Base-by-base conservation (phyloP, 2,888 invertebrate genomes). In the Patella caerulea region DNA sequence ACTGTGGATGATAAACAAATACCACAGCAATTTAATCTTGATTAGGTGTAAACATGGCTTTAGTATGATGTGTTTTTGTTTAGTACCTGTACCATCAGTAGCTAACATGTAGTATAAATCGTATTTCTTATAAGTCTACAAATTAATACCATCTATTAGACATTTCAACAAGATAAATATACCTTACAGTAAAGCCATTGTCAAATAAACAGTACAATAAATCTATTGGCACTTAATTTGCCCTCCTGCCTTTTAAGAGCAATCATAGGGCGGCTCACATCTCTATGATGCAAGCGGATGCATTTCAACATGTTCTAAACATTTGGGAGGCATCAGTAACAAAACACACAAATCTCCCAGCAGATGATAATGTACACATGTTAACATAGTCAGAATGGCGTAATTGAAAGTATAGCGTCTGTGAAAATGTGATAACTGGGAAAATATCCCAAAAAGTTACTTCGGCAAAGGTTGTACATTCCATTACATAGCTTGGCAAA, bases 371-470 rank as follows among this genome's bases (percentile, higher is more conserved):
- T 65, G 24, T n/a, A 65, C 65, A 65, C 24, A 65, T 65, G 65
- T 65, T 65, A 65, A n/a, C 65, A 65, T 24, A 65, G 65, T 17
- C 65, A 65, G 65, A 65, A 65, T 19, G 24, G 24, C 24, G 65
- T 65, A 65, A 65, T 65, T 19, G 65, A n/a, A 19, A 15, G n/a
- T 65, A 65, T n/a, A 65, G 65, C 24, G 65, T 65, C 65, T 65
- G 65, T 65, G 24, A 24, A 65, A 65, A 19, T 65, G 65, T 65
- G 65, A 65, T 65, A 65, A 65, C 65, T 65, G 65, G 65, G 19
- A 65, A 65, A 65, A 65, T 65, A 65, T 65, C 65, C 65, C 65
- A 65, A 65, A 65, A 65, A 65, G 65, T 65, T 65, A 65, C 65
- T 65, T 65, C 65, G 24, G 19, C 65, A 65, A 65, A 65, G 65